phyloP scores from a whole-genome alignment of 2,113 vertebrate species.

The Donacobius atricapilla region DNA sequence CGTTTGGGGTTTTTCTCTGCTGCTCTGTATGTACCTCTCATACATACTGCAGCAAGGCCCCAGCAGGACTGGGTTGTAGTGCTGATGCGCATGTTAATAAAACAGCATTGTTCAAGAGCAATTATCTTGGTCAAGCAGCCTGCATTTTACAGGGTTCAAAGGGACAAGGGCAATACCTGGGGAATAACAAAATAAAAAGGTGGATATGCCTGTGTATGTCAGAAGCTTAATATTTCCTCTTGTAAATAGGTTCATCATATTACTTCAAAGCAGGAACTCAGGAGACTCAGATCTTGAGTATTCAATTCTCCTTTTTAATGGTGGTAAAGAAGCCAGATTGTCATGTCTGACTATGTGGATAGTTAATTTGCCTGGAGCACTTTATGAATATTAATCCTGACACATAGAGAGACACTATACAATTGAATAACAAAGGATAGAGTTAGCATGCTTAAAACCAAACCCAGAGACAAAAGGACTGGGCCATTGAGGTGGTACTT shows the following conservation, averaged over 20 bases:
- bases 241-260: neutral
- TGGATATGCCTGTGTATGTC: neutral
- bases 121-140: neutral
- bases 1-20: neutral
- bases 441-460: rapidly evolving
- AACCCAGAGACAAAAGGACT: neutral
- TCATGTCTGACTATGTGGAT: neutral
- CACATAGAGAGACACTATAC: neutral
- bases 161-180: neutral
- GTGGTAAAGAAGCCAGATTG: neutral
- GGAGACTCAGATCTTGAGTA: neutral
- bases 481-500: neutral
- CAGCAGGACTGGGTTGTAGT: neutral
- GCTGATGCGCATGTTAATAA: neutral
- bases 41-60: neutral
- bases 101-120: neutral
- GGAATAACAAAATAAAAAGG: neutral
- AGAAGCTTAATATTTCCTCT: neutral
- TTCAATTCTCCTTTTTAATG: neutral
- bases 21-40: neutral
- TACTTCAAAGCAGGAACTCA: neutral
- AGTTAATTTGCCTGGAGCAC: neutral
- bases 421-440: neutral
- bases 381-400: neutral
- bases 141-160: neutral